These are phyloP conservation scores for Porites cylindrica DNA, from an alignment of 92 coral and sea anemone species.

Conservation along the genomic window DNA sequence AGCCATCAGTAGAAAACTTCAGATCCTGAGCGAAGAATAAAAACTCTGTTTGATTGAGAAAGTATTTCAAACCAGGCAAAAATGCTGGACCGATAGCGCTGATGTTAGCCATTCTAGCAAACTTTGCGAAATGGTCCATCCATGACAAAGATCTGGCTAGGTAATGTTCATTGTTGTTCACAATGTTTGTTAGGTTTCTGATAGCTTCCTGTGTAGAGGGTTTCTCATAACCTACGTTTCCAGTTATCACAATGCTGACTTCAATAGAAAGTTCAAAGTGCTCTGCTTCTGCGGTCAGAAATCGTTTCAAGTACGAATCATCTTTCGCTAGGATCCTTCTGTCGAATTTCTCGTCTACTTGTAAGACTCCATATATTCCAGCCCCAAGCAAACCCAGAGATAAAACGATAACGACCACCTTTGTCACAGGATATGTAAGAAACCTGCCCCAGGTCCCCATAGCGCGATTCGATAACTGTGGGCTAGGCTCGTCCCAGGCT, in stretches of 20 bases:
- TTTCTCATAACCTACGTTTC: conserved; percentile 51
- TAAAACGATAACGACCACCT: conserved; percentile 56
- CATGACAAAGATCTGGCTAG: conserved; percentile 71
- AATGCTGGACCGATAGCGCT: conserved; percentile 16
- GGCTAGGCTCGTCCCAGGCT: conserved; percentile 77
- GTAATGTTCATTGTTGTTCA: conserved; percentile 62
- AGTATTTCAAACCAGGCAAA: conserved; percentile 44
- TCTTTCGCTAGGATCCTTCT: conserved; percentile 81
- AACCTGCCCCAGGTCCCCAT: conserved; percentile 75
- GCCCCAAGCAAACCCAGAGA: conserved; percentile 69
- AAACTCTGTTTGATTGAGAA: conserved; percentile 50
- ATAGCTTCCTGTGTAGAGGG: conserved; percentile 57
- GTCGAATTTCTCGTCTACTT: conserved; percentile 81
- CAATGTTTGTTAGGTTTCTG: conserved; percentile 67
- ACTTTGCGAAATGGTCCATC: conserved; percentile 54
- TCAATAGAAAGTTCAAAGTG: conserved; percentile 65
- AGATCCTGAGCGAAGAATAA: conserved; percentile 69
- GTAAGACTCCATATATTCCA: conserved; percentile 78
- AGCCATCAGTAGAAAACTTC: conserved; percentile 60
- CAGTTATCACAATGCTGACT: conserved; percentile 69
- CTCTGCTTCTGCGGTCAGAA: conserved; percentile 63
- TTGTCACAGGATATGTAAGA: conserved; percentile 60
- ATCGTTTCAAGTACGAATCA: conserved; percentile 72
- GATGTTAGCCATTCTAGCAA: conserved; percentile 10
- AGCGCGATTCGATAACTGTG: conserved; percentile 62